These are phyloP conservation scores for Esox niger DNA, from an alignment of 2,113 vertebrate species.

Conservation along the genomic window DNA sequence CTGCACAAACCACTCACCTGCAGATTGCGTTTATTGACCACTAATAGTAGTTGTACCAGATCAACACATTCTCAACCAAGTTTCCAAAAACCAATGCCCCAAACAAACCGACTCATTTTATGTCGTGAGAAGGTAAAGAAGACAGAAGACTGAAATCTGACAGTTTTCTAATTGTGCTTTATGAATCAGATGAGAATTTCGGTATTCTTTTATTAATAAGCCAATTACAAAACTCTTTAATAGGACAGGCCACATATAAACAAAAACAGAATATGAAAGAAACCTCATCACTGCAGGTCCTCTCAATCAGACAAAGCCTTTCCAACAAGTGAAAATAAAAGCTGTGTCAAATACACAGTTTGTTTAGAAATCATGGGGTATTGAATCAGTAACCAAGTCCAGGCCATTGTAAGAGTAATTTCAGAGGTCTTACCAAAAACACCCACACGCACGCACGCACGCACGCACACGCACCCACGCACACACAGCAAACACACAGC, in stretches of 20 bases:
- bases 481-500: neutral
- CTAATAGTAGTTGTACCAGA: neutral
- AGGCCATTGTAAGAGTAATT: conserved; percentile 43
- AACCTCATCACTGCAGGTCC: conserved; percentile 33
- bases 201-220: neutral
- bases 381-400: neutral
- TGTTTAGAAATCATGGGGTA: no score
- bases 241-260: neutral
- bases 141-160: neutral
- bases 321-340: no score
- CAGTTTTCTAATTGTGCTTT: conserved; percentile 12
- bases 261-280: conserved; percentile 20
- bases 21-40: neutral
- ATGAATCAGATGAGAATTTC: neutral
- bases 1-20: neutral
- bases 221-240: neutral
- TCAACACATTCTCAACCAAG: no score
- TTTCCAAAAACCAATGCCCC: conserved; percentile 3
- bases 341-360: no score
- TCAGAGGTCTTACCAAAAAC: conserved; percentile 21
- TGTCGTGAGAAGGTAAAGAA: neutral
- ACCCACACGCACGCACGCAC: neutral
- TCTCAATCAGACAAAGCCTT: conserved; percentile 8
- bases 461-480: neutral
- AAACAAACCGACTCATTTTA: conserved; percentile 26